Conservation (phyloP, 23 tunicate species). For the Styela clava region DNA sequence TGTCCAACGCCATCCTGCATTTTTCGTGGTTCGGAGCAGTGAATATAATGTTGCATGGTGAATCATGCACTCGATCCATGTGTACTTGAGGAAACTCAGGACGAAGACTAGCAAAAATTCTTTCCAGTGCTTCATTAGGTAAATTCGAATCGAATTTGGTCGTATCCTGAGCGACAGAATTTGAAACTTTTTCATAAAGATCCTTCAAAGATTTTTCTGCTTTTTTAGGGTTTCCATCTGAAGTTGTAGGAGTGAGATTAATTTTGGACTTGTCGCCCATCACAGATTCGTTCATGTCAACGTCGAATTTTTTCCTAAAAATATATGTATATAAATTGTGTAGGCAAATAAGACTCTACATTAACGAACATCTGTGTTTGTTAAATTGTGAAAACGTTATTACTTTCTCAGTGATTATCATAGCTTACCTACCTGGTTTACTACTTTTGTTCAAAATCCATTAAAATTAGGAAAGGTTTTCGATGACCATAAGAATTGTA, state of each 20-base stretch:
- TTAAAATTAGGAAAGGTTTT: too few relatives aligned
- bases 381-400: too few relatives aligned
- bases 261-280: conserved; percentile 7
- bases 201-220: conserved; percentile 15
- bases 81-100: conserved; percentile 17
- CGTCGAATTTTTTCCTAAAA: conserved; percentile 14
- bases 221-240: neutral
- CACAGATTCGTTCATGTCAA: neutral
- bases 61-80: neutral
- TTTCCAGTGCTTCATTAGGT: neutral
- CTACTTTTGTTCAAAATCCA: too few relatives aligned
- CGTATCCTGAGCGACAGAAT: neutral
- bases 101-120: neutral
- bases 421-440: too few relatives aligned
- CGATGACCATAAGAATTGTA: too few relatives aligned
- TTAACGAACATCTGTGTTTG: too few relatives aligned
- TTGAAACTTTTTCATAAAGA: neutral
- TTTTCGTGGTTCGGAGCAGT: conserved; percentile 1
- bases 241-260: neutral
- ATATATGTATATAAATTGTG: too few relatives aligned
- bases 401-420: too few relatives aligned
- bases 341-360: too few relatives aligned
- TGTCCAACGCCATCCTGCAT: conserved; percentile 11
- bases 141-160: neutral
- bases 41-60: conserved; percentile 4